A percentile compares a stretch with the other conserved stretches of the same genome.
Conservation (phyloP, 2,797 vertebrate species). For the Streptopelia turtur region DNA sequence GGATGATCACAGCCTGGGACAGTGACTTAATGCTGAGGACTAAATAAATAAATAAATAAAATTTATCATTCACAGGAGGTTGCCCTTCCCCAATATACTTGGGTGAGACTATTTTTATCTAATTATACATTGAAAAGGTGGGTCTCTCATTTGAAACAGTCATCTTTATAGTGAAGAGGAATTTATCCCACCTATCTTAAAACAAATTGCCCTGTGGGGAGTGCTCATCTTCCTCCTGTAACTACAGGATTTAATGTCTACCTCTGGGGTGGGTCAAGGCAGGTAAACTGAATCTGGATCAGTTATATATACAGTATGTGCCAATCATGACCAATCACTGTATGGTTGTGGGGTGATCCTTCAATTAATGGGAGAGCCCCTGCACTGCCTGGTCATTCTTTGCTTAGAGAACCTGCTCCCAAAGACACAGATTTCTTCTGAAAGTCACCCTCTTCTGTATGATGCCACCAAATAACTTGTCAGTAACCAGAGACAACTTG, state of each 20-base stretch:
- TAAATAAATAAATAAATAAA: no score
- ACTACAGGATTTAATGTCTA: neutral
- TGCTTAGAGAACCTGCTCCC: neutral
- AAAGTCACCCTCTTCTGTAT: neutral
- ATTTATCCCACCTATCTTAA: neutral
- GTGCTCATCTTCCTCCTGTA: neutral
- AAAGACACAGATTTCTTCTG: neutral
- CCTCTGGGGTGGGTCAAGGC: neutral
- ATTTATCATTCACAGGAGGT: neutral
- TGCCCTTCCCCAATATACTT: neutral
- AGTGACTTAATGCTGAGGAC: neutral
- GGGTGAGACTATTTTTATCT: neutral
- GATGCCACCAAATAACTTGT: neutral
- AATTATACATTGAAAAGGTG: neutral
- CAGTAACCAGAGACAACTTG: neutral
- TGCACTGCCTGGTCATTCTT: neutral
- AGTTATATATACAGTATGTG: neutral
- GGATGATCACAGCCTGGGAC: neutral
- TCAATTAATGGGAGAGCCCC: neutral
- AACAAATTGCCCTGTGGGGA: neutral
- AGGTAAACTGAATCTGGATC: neutral
- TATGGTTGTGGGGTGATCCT: neutral
- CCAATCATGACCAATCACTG: neutral
- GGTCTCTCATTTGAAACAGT: neutral
- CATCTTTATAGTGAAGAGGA: neutral